Percentiles rank a stretch among this genome's conserved stretches.
These are phyloP conservation scores for Tipula lateralis DNA, from an alignment of 2,888 invertebrate species.

Conservation along the genomic window DNA sequence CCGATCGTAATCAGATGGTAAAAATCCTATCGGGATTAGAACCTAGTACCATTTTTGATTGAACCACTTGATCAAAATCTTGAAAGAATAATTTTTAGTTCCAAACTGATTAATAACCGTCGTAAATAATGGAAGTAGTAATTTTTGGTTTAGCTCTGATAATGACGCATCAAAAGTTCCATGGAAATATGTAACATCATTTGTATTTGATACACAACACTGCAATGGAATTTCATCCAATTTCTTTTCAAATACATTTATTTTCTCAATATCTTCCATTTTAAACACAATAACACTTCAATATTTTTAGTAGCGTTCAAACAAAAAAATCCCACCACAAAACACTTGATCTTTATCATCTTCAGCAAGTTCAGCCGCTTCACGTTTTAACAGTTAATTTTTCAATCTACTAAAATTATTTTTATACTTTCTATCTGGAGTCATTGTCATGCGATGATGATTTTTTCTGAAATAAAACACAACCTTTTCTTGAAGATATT, in stretches of 20 bases:
- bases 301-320: constrained; percentile 62
- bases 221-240: constrained; percentile 65
- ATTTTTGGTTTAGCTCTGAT: constrained; percentile 62
- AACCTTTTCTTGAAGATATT: constrained; percentile 63
- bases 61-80: constrained; percentile 73
- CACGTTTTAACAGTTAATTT: constrained; percentile 58
- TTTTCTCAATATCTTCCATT: constrained; percentile 60
- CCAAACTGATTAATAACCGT: constrained; percentile 78
- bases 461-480: constrained; percentile 74
- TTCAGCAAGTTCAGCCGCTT: constrained; percentile 56
- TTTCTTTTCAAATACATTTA: constrained; percentile 51
- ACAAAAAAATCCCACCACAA: constrained; percentile 63
- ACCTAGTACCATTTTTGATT: constrained; percentile 69
- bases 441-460: constrained; percentile 72
- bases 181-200: constrained; percentile 84
- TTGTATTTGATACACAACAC: constrained; percentile 76
- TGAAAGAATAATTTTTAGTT: constrained; percentile 70
- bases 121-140: constrained; percentile 76
- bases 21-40: no score
- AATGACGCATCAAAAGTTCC: constrained; percentile 67
- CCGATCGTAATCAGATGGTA: no score
- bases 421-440: constrained; percentile 75
- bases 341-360: constrained; percentile 62
- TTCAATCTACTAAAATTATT: constrained; percentile 61
- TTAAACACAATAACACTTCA: constrained; percentile 73